Evolutionary conservation across 2,888 invertebrate species (phyloP).

Genomic region (Eulithis testata): DNA sequence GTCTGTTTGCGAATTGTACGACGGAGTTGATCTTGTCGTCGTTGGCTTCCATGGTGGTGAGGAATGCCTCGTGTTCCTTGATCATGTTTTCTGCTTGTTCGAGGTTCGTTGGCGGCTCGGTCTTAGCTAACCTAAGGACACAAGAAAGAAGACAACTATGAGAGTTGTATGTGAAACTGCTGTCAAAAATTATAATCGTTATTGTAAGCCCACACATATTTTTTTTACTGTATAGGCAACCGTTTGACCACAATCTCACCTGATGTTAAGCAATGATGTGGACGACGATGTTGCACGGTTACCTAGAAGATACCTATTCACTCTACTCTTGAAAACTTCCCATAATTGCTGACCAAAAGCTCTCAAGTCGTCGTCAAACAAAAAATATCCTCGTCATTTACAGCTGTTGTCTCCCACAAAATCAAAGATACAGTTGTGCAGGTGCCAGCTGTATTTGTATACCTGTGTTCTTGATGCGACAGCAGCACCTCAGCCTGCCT

Average conservation of each 20-base stretch:
- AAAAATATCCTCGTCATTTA: no score
- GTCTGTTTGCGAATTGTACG: slow-evolving; percentile 95
- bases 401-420: no score
- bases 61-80: slow-evolving; percentile 99
- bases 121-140: slow-evolving; percentile 90
- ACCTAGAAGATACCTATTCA: no score
- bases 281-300: no score
- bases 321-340: no score
- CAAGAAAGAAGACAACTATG: not conserved
- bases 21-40: slow-evolving; percentile 99
- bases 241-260: no score
- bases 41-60: slow-evolving; percentile 99
- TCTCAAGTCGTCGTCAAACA: no score
- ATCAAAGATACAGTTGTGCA: no score
- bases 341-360: no score
- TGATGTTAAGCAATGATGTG: no score
- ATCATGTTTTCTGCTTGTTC: slow-evolving; percentile 99
- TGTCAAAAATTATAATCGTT: not conserved
- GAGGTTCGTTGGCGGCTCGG: slow-evolving; percentile 96
- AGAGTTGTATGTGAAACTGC: not conserved
- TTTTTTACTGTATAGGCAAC: no score
- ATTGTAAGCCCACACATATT: no score
- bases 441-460: not conserved
- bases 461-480: slow-evolving; percentile 98
- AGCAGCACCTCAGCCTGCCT: slow-evolving; percentile 98